phyloP scores from a whole-genome alignment of 92 coral and sea anemone species.

The Bergia puertoricense region DNA sequence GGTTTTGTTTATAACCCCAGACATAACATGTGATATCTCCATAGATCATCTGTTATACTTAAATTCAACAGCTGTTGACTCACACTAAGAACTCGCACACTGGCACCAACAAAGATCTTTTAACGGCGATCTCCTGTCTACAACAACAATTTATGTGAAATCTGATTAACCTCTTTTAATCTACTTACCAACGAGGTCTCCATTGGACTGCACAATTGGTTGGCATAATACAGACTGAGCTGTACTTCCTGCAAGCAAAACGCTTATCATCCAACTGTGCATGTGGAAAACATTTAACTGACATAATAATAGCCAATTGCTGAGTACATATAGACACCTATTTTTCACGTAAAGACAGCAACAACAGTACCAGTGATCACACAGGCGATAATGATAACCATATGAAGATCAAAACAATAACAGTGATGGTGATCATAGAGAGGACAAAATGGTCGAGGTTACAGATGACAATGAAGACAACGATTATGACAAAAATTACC shows the following conservation, averaged over 20 bases:
- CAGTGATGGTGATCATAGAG: too few species aligned
- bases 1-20: neutral
- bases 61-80: neutral
- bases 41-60: too few species aligned
- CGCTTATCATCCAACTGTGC: neutral
- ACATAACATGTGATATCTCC: neutral
- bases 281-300: neutral
- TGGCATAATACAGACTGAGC: constrained; percentile 98
- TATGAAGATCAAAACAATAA: too few species aligned
- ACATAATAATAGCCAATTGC: neutral
- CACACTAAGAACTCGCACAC: neutral
- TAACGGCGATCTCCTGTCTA: too few species aligned
- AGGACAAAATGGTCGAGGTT: too few species aligned
- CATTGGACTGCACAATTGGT: constrained; percentile 94
- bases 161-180: neutral
- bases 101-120: neutral
- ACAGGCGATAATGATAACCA: neutral
- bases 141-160: neutral
- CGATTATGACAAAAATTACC: too few species aligned
- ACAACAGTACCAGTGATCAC: neutral
- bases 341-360: neutral
- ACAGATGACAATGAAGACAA: neutral
- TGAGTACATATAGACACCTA: neutral
- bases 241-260: constrained; percentile 76
- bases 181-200: constrained; percentile 86